phyloP scores from a whole-genome alignment of 2,797 vertebrate species.

The Anas flavirostris region DNA sequence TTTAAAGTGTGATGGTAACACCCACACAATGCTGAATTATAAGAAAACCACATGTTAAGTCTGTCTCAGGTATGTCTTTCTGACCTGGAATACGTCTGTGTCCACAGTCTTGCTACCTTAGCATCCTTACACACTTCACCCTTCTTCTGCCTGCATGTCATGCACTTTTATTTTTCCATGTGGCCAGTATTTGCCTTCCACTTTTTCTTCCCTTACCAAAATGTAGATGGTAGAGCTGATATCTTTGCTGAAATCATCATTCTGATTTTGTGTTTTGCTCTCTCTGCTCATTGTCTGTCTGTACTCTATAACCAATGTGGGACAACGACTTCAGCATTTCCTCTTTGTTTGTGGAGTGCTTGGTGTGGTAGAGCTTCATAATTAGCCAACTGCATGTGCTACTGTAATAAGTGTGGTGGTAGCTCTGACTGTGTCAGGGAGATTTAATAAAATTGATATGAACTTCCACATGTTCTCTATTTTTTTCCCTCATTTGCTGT shows the following conservation, averaged over 20 bases:
- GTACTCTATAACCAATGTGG: not conserved
- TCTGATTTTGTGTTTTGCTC: not conserved
- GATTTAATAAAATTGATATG: not conserved
- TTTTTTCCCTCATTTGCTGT: not conserved
- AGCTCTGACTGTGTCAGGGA: not conserved
- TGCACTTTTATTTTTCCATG: not conserved
- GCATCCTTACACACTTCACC: not conserved
- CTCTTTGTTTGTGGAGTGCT: not conserved
- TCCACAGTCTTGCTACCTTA: not conserved
- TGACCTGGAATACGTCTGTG: not conserved
- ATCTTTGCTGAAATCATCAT: not conserved
- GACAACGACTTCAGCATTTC: not conserved
- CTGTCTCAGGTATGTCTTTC: not conserved
- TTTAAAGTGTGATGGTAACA: not conserved
- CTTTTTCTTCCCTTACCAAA: not conserved
- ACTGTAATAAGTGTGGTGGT: not conserved
- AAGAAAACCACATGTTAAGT: not conserved
- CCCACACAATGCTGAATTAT: not conserved
- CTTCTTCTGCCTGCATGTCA: not conserved
- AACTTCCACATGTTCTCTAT: not conserved
- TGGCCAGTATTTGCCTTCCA: fast-evolving
- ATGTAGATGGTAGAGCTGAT: fast-evolving
- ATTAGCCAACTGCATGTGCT: not conserved
- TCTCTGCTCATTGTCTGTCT: not conserved
- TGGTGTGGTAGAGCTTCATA: not conserved